Evolutionary conservation across 2,888 invertebrate genomes (phyloP).

Genomic region (Brachyptera putata): DNA sequence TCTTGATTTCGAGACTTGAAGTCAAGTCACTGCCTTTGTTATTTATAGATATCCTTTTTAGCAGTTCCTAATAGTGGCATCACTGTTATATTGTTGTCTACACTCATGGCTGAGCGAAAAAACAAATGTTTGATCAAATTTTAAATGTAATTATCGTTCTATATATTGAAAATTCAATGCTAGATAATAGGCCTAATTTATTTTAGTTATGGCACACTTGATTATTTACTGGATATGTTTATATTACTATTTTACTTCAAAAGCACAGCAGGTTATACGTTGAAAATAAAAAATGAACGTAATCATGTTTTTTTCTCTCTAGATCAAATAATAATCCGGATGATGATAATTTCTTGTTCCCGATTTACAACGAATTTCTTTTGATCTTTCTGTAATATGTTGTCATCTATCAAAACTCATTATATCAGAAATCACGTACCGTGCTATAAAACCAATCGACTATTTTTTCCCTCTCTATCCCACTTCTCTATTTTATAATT

Average conservation of each 20-base stretch:
- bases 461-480: background rate
- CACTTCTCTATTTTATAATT: conserved; percentile 3
- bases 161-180: background rate
- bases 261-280: too few relatives aligned
- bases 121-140: background rate
- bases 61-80: too few relatives aligned
- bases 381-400: background rate
- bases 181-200: background rate
- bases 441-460: conserved; percentile 8
- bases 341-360: conserved; percentile 9
- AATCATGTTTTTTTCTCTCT: background rate
- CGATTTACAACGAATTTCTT: background rate
- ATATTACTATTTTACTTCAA: too few relatives aligned
- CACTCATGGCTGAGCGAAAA: background rate
- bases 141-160: background rate
- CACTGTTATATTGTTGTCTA: too few relatives aligned
- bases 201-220: background rate
- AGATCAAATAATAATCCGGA: background rate
- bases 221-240: too few relatives aligned
- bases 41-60: too few relatives aligned
- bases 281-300: too few relatives aligned
- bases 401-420: conserved; percentile 5
- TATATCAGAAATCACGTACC: conserved; percentile 6
- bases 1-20: too few relatives aligned
- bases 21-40: too few relatives aligned